These are phyloP conservation scores for Alentia gelatinosa DNA, from an alignment of 2,888 invertebrate genomes.

Conservation along the genomic window DNA sequence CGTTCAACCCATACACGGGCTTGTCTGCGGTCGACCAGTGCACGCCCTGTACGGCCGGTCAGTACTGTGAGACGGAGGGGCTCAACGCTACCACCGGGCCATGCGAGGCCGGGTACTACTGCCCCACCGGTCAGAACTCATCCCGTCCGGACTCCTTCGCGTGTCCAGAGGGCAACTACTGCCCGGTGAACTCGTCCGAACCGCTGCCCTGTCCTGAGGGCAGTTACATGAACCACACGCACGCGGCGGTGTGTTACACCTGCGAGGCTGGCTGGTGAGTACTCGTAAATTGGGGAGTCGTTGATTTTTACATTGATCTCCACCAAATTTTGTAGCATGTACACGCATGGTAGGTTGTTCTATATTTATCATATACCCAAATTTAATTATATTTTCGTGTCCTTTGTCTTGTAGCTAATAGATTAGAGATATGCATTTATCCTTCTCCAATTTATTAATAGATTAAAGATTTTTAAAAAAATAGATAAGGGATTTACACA, in stretches of 20 bases:
- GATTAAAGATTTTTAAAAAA: too few species aligned
- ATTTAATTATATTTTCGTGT: too few species aligned
- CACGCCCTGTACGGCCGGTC: conserved; percentile 74
- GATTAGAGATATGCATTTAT: too few species aligned
- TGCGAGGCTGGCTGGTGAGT: conserved; percentile 76
- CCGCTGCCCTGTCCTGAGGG: conserved; percentile 77
- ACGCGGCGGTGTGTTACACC: conserved; percentile 69
- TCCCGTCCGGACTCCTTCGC: conserved; percentile 57
- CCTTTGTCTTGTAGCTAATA: too few species aligned
- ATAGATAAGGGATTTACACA: too few species aligned
- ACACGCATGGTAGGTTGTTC: too few species aligned
- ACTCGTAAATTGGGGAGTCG: too few species aligned
- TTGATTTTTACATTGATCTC: too few species aligned
- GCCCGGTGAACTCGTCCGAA: conserved; percentile 72
- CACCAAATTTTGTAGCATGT: too few species aligned
- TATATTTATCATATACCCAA: too few species aligned
- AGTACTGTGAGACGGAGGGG: conserved; percentile 74
- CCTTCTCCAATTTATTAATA: too few species aligned
- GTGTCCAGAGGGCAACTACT: conserved; percentile 76
- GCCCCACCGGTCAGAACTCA: conserved; percentile 68
- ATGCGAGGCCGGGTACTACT: conserved; percentile 78
- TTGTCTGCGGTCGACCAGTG: conserved; percentile 72
- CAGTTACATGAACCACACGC: conserved; percentile 70
- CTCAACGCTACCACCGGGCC: conserved; percentile 74
- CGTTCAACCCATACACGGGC: conserved; percentile 76